These are phyloP conservation scores for Acipenser oxyrinchus DNA, from an alignment of 2,797 vertebrate species.

Conservation along the genomic window DNA sequence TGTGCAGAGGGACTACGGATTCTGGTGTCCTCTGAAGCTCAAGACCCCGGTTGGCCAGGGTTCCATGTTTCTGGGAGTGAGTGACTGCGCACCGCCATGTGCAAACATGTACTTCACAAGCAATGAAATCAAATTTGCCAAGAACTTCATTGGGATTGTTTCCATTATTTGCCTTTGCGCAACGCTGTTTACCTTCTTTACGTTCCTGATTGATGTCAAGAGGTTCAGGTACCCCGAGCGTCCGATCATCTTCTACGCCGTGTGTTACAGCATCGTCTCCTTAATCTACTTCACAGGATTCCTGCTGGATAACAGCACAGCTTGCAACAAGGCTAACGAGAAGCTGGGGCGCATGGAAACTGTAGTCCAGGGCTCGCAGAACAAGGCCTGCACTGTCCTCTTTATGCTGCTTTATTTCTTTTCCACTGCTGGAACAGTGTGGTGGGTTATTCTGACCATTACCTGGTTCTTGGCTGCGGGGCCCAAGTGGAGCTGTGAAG, in stretches of 20 bases:
- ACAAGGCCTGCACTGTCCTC: slow-evolving; percentile 85
- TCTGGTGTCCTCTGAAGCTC: slow-evolving; percentile 90
- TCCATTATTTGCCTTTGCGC: slow-evolving; percentile 86
- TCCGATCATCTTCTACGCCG: slow-evolving; percentile 91
- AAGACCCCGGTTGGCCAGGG: slow-evolving; percentile 74
- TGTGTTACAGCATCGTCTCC: slow-evolving; percentile 91
- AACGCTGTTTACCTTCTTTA: slow-evolving; percentile 90
- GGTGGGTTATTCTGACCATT: slow-evolving; percentile 98
- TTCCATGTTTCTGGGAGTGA: slow-evolving; percentile 79
- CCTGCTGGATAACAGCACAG: slow-evolving; percentile 73
- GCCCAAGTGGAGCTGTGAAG: slow-evolving; percentile 96
- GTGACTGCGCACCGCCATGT: slow-evolving; percentile 87
- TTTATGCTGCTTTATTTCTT: slow-evolving; percentile 97
- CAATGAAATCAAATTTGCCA: slow-evolving; percentile 82
- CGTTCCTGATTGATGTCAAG: slow-evolving; percentile 91
- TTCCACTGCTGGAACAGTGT: slow-evolving; percentile 86
- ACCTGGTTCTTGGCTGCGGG: slow-evolving; percentile 97
- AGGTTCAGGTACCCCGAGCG: slow-evolving; percentile 93
- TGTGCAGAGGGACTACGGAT: slow-evolving; percentile 79
- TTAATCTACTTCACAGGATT: slow-evolving; percentile 90
- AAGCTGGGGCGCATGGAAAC: slow-evolving; percentile 61
- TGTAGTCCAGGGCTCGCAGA: slow-evolving; percentile 85
- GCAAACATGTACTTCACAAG: slow-evolving; percentile 91
- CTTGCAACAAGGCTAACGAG: slow-evolving; percentile 66
- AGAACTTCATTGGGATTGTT: slow-evolving; percentile 87